Evolutionary conservation across 2,113 vertebrate species (phyloP).

Genomic region (Oophaga pumilio): DNA sequence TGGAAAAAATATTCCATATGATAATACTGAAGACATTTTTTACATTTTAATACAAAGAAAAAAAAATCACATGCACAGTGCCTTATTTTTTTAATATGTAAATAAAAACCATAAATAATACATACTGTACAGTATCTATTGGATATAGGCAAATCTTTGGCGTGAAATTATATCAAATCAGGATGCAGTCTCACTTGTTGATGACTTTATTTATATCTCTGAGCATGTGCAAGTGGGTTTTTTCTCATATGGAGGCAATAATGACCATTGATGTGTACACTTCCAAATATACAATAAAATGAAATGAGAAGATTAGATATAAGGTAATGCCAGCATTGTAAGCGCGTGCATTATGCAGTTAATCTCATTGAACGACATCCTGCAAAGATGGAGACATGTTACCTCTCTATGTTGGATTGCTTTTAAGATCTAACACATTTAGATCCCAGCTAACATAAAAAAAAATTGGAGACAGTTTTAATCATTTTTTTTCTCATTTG

Average conservation of each 20-base stretch:
- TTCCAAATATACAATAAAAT: constrained; percentile 73
- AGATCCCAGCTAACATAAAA: neutral
- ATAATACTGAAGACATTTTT: neutral
- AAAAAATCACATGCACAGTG: constrained; percentile 29
- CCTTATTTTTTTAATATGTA: neutral
- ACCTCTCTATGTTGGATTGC: neutral
- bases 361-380: constrained; percentile 82
- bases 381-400: constrained; percentile 76
- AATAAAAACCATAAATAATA: neutral
- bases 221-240: constrained; percentile 59
- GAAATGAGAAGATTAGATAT: constrained; percentile 73
- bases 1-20: too few relatives aligned
- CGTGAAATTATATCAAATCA: neutral
- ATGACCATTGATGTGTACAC: constrained; percentile 73
- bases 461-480: too few relatives aligned
- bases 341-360: constrained; percentile 73
- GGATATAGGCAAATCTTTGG: neutral
- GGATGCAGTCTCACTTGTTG: neutral
- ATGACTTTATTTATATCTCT: neutral
- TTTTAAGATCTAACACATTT: neutral
- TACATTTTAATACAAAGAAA: neutral
- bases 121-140: neutral
- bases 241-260: constrained; percentile 69
- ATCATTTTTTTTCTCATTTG: too few relatives aligned
- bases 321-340: constrained; percentile 81